phyloP scores from a whole-genome alignment of 2,797 vertebrate species.

The Apogon hyalosoma region DNA sequence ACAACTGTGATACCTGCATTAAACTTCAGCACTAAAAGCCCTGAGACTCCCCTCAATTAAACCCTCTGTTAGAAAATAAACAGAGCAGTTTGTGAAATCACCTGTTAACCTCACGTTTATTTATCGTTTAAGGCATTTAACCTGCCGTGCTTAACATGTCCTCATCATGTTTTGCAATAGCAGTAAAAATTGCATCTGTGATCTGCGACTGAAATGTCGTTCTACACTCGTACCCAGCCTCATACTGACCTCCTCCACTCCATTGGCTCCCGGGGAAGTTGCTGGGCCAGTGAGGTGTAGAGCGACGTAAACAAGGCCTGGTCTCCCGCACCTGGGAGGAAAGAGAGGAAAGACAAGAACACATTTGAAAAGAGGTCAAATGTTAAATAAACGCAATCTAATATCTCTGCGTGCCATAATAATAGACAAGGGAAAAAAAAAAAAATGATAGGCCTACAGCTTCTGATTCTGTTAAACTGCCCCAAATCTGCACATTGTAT shows the following conservation, averaged over 20 bases:
- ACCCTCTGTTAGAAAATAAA: too few species aligned
- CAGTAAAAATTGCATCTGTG: too few species aligned
- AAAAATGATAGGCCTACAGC: not conserved
- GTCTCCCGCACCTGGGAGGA: slow-evolving; percentile 91
- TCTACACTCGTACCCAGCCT: too few species aligned
- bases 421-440: not conserved
- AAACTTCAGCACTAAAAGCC: too few species aligned
- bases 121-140: too few species aligned
- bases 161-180: too few species aligned
- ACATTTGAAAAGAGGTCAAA: not conserved
- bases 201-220: too few species aligned
- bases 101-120: too few species aligned
- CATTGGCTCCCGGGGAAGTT: slow-evolving; percentile 96
- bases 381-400: not conserved
- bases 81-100: too few species aligned
- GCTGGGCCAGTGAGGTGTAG: slow-evolving; percentile 92
- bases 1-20: too few species aligned
- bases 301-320: slow-evolving; percentile 93
- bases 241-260: slow-evolving; percentile 93
- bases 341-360: not conserved
- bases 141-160: too few species aligned
- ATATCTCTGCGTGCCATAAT: not conserved
- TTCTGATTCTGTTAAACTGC: not conserved
- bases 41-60: too few species aligned
- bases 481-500: not conserved